phyloP scores from a whole-genome alignment of 2,888 invertebrate genomes.

The Dicranocentrus wangi region DNA sequence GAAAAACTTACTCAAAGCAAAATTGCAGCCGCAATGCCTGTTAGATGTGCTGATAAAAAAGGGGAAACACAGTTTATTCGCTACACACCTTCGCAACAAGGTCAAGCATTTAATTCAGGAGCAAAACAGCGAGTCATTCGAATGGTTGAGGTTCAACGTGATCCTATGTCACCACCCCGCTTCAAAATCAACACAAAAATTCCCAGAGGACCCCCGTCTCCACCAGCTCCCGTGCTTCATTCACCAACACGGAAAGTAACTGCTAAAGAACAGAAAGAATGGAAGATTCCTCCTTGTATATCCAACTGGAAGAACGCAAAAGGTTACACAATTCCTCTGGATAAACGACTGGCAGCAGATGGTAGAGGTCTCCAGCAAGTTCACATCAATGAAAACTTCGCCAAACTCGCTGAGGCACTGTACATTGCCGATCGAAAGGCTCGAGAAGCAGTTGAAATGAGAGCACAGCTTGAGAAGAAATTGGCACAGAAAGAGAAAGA shows the following conservation, averaged over 20 bases:
- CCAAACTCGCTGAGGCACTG: constrained; percentile 96
- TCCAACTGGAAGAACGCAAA: constrained; percentile 99
- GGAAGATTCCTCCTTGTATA: constrained; percentile 99
- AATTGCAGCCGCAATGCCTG: constrained; percentile 97
- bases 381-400: constrained; percentile 99
- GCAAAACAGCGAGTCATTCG: too few species aligned
- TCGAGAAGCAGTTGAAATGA: constrained; percentile 95
- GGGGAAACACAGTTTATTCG: constrained; percentile 97
- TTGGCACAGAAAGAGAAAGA: constrained; percentile 98
- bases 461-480: constrained; percentile 96
- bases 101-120: too few species aligned
- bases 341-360: constrained; percentile 98
- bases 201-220: constrained; percentile 97
- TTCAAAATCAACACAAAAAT: constrained; percentile 99
- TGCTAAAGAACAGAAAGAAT: constrained; percentile 98
- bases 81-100: constrained; percentile 98
- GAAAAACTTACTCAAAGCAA: constrained; percentile 91
- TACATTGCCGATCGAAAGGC: constrained; percentile 99
- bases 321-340: constrained; percentile 97
- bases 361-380: constrained; percentile 97
- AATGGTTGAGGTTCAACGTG: too few species aligned
- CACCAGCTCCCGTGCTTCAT: constrained; percentile 98
- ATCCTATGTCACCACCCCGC: constrained; percentile 98
- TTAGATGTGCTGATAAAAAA: constrained; percentile 93
- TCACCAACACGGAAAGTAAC: constrained; percentile 97